Evolutionary conservation across 2,888 invertebrate genomes (phyloP), one percentile per base, ranked within the genome.

Genomic region (Amiota minor): DNA sequence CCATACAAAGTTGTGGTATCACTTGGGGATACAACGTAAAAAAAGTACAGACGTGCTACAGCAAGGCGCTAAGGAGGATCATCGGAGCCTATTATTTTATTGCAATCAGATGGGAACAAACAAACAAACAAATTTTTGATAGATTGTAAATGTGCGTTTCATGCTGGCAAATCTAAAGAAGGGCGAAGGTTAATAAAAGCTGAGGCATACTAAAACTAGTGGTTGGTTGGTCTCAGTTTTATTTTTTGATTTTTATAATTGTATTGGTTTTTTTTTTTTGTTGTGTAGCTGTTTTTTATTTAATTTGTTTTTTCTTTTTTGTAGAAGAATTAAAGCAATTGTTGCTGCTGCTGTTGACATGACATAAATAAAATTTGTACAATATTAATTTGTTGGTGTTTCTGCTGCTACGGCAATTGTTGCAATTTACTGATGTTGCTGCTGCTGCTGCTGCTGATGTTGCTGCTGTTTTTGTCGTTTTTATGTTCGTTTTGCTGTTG

Each of bases 391-490:
- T 71, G 71, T 70, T 59, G 59, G 59, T 16, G 20, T 70, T 59
- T 18, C 16, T 49, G 23, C 23, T 8, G 68, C 10, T 45, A 35
- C 23, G 35, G 53, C n/a, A 53, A 35, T 12, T 59, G 56, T 59
- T 59, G 20, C 14, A 59, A 20, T 35, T 35, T 35, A 8, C 35
- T 35, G 35, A 35, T 35, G 35, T 35, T 35, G 2, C 16, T 59
- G 59, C 47, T 35, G 35, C 0, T 67, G n/a, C 50, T 53, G 55
- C 35, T 71, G 70, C 68, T 59, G 75, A 72, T 59, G 55, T 72
- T 67, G 72, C 76, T 64, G 72, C 72, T 72, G 72, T 74, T 78
- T 78, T 73, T 73, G 75, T 76, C 72, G 74, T 74, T 76, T 73
- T 72, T 53, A 68, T 68, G 72, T 56, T 14, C 35, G 62, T 70